Conservation (phyloP, 2,797 vertebrate species). For the Balearica regulorum region DNA sequence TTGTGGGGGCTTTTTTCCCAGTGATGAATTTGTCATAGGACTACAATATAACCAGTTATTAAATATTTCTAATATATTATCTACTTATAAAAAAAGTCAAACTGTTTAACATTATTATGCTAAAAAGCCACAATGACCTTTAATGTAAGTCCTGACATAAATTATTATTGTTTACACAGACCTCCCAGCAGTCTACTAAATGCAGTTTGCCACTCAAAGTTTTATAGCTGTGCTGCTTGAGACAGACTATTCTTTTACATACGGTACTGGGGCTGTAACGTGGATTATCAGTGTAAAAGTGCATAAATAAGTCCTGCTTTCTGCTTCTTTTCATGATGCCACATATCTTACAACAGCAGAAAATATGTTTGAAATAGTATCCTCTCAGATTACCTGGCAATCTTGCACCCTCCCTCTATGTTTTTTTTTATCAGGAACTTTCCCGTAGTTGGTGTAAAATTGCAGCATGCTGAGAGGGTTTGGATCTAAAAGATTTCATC, state of each 20-base stretch:
- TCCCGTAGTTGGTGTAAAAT: background rate
- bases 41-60: background rate
- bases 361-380: background rate
- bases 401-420: background rate
- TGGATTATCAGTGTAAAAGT: background rate
- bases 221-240: background rate
- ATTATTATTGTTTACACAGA: constrained; percentile 29
- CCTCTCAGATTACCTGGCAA: background rate
- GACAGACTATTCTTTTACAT: background rate
- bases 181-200: background rate
- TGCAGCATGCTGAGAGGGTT: background rate
- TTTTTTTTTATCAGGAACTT: background rate
- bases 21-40: background rate
- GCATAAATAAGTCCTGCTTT: background rate
- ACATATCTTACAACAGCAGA: background rate
- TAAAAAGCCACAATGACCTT: background rate
- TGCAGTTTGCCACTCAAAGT: background rate
- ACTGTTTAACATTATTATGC: background rate
- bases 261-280: background rate
- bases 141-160: background rate
- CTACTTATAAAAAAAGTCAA: background rate
- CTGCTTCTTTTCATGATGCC: background rate
- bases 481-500: background rate
- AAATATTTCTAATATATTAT: background rate
- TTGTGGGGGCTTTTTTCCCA: background rate